Conservation (phyloP, 1,140 invertebrate genomes). For the Acromyrmex charruanus region DNA sequence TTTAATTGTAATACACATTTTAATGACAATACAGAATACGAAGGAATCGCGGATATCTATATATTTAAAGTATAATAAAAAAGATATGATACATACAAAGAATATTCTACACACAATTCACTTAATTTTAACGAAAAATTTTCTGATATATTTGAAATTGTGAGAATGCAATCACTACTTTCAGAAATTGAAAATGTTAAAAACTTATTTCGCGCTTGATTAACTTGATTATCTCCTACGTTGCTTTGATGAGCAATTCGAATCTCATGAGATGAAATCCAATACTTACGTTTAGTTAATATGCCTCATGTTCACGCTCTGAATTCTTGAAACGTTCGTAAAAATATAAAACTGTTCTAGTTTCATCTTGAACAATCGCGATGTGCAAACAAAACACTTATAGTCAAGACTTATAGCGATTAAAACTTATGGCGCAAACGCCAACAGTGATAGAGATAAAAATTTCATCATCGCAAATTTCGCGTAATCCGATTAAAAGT, state of each 20-base stretch:
- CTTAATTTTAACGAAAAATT: constrained; percentile 12
- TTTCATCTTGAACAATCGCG: neutral
- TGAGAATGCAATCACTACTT: neutral
- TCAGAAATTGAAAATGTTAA: neutral
- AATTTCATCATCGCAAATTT: constrained; percentile 57
- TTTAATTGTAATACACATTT: neutral
- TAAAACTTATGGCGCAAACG: constrained; percentile 5
- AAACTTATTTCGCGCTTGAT: constrained; percentile 29
- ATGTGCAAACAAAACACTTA: constrained; percentile 2
- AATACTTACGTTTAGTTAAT: constrained; percentile 7
- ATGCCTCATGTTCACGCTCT: neutral
- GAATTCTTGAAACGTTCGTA: neutral
- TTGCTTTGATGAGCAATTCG: neutral
- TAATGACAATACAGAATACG: neutral
- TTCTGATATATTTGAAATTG: neutral
- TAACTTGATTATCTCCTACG: constrained; percentile 28
- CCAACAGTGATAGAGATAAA: neutral
- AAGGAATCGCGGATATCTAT: neutral
- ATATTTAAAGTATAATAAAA: neutral
- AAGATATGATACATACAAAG: neutral
- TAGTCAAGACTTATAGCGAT: constrained; percentile 1
- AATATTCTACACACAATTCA: neutral
- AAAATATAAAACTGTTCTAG: constrained; percentile 5
- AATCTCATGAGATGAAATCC: neutral
- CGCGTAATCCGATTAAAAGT: constrained; percentile 54